Evolutionary conservation across 2,113 vertebrate species (phyloP).

Genomic region (Lanius ludovicianus): DNA sequence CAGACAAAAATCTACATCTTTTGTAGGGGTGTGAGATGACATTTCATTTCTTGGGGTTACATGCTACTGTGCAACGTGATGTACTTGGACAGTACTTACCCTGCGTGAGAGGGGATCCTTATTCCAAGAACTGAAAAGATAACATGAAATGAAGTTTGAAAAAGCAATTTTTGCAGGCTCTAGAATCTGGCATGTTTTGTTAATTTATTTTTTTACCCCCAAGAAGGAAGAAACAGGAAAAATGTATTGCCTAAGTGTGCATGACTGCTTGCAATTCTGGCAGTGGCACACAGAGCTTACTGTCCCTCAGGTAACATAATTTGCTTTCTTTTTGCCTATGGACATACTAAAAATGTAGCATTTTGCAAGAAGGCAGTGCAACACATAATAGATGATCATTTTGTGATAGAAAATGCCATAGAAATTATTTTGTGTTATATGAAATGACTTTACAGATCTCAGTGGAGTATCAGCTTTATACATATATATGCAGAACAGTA

Average conservation of each 20-base stretch:
- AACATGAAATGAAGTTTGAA: neutral
- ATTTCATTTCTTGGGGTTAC: neutral
- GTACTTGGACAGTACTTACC: neutral
- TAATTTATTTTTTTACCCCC: neutral
- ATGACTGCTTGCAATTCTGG: neutral
- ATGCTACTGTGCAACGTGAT: neutral
- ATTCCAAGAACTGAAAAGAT: neutral
- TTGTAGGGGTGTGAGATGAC: neutral
- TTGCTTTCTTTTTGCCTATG: neutral
- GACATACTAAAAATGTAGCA: neutral
- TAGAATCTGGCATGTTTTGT: neutral
- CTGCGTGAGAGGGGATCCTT: neutral
- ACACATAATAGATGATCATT: neutral
- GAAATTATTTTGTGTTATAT: neutral
- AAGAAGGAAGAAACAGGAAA: neutral
- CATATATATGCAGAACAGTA: neutral
- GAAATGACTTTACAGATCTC: constrained; percentile 17
- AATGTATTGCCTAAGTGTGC: neutral
- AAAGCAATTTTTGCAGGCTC: neutral
- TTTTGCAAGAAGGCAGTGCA: neutral
- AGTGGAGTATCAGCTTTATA: neutral
- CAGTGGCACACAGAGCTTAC: neutral
- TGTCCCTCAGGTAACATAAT: neutral
- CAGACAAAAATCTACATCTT: neutral
- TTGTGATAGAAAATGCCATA: neutral